Evolutionary conservation across 2,797 vertebrate species (phyloP), one percentile per base, ranked within the genome.

Genomic region (Hybognathus amarus): DNA sequence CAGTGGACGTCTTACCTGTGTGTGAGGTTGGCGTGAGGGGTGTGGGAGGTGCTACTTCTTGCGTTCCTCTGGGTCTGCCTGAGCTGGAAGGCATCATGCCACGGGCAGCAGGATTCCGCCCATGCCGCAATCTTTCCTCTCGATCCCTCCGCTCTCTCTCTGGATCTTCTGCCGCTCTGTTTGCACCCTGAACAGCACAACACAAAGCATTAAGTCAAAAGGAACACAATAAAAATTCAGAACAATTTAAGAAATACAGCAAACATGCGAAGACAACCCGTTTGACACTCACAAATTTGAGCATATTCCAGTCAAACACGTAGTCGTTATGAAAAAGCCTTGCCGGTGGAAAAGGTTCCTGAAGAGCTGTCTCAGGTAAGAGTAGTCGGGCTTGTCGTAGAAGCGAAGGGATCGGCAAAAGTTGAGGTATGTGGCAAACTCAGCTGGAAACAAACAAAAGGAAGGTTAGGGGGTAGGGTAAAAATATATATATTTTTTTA

Each of bases 261-360:
- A 7, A 24, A 9, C 20, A 77, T 6, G 22, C 13, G 0, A 30
- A 38, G 8, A 18, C n/a, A 38, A 24, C n/a, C 10, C 3, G 42
- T 64, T 10, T n/a, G 12, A 56, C 87, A 97, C 97, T 96, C 92
- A 99, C 98, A 91, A 99, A 99, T 88, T 99, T 99, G 77, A 99
- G 95, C 98, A 98, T 99, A 92, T 99, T 99, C 98, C 98, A 99
- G 93, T 99, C 98, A 77, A 99, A 99, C 78, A 99, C 97, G 3
- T 99, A 99, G 93, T 99, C 98, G 4, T 98, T n/a, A 99, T 68
- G 97, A 99, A 93, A n/a, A 99, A 99, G 80, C 97, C 98, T 91
- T 99, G 97, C 85, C 97, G 91, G 90, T 99, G 98, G 92, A 99
- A 99, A 36, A 99, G 95, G 90, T 99, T 99, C 89, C 97, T 94